phyloP scores from a whole-genome alignment of 2,797 vertebrate genomes.

The Periparus ater region DNA sequence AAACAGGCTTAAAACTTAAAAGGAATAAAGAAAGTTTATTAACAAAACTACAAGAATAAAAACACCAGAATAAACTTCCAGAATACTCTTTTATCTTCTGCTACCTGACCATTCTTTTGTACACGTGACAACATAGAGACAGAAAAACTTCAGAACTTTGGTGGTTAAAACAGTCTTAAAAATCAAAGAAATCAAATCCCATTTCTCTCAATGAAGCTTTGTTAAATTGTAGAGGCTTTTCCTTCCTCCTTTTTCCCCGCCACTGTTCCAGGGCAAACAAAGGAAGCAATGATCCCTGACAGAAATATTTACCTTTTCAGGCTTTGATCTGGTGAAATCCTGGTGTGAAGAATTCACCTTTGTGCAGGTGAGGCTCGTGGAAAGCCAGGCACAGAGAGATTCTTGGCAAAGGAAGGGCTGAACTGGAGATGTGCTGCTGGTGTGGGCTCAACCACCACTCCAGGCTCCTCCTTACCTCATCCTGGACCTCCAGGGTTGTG shows the following conservation, averaged over 20 bases:
- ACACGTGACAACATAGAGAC: too few species aligned
- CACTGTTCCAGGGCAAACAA: not conserved
- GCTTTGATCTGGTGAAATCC: not conserved
- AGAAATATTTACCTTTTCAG: not conserved
- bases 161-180: too few species aligned
- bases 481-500: not conserved
- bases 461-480: not conserved
- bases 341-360: not conserved
- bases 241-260: accelerated
- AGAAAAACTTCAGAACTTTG: too few species aligned
- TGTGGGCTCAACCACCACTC: not conserved
- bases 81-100: too few species aligned
- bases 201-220: not conserved
- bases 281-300: not conserved
- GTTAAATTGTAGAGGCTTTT: not conserved
- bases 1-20: too few species aligned
- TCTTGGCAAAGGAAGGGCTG: not conserved
- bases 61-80: too few species aligned
- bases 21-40: too few species aligned
- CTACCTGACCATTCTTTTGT: too few species aligned
- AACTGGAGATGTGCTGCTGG: not conserved
- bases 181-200: not conserved
- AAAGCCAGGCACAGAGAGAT: not conserved
- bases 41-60: too few species aligned
- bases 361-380: not conserved